phyloP scores from a whole-genome alignment of 2,888 invertebrate species.

The Mesorhabditis spiculigera region DNA sequence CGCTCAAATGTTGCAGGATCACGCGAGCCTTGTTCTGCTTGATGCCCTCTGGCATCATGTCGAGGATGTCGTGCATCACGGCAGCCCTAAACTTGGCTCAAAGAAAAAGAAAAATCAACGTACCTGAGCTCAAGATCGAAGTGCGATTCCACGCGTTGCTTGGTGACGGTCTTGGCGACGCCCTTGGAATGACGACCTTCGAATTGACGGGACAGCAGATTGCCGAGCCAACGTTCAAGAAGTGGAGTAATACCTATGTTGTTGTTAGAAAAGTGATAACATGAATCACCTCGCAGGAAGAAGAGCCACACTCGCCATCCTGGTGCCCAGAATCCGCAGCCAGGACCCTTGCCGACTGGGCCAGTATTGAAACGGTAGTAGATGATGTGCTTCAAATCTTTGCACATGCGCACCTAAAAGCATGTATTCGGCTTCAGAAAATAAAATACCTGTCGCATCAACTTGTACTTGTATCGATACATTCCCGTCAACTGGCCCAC shows the following conservation, averaged over 20 bases:
- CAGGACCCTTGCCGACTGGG: slow-evolving; percentile 58
- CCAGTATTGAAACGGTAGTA: slow-evolving; percentile 75
- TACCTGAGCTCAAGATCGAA: slow-evolving; percentile 91
- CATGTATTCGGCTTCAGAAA: slow-evolving; percentile 69
- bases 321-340: slow-evolving; percentile 65
- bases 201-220: slow-evolving; percentile 93
- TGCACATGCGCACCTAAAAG: slow-evolving; percentile 97
- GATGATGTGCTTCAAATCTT: slow-evolving; percentile 96
- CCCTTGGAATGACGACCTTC: slow-evolving; percentile 97
- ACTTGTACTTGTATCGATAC: slow-evolving; percentile 72
- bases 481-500: slow-evolving; percentile 98
- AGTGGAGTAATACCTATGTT: slow-evolving; percentile 80
- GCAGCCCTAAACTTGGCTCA: slow-evolving; percentile 47
- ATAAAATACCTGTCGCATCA: slow-evolving; percentile 50
- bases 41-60: slow-evolving; percentile 99
- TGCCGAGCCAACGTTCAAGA: slow-evolving; percentile 97
- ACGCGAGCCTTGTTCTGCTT: slow-evolving; percentile 99
- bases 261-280: background rate
- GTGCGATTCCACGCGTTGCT: slow-evolving; percentile 97
- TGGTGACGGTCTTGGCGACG: slow-evolving; percentile 98
- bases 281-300: slow-evolving; percentile 79
- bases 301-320: slow-evolving; percentile 99
- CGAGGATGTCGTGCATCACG: slow-evolving; percentile 87
- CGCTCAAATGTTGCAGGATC: slow-evolving; percentile 94
- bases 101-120: slow-evolving; percentile 3